Evolutionary conservation across 2,888 invertebrate genomes (phyloP), one percentile per base, ranked within the genome.

Genomic region (Rhodophaea formosa): DNA sequence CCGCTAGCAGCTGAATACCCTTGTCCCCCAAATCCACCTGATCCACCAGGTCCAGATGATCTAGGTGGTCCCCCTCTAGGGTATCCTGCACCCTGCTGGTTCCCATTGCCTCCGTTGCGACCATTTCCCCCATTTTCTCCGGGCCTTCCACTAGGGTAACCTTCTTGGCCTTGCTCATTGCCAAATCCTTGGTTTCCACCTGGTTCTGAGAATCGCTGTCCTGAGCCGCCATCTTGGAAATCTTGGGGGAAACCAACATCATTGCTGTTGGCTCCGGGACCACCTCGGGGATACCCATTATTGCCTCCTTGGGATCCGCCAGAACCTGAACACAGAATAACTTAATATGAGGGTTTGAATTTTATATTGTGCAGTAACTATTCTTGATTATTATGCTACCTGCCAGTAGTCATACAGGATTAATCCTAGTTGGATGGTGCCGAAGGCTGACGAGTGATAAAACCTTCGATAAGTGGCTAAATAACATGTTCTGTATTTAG

Each of bases 271-370:
- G 59, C 60, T 7, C 66, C 66, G 53, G 65, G 67, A 54, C 60
- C 62, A 3, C 63, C 67, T 61, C 69, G 71, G 39, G 74, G 61
- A 49, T 82, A 84, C 12, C 80, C 83, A 67, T 79, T 79, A 30
- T 69, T 72, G 10, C 76, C 71, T 8, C 69, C 68, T 45, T 72
- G 74, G 15, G 66, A 57, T 14, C 72, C 69, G 32, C 67, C 68
- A 42, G 53, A 63, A 44, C 61, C 68, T 67, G 46, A 10, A 51
- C 3, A 23, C 23, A 23, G n/a, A 39, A 39, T 12, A 39, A 39
- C 5, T 39, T 12, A 58, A 58, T 57, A 45, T 44, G 17, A 6
- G 8, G 16, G 17, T 17, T 45, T 35, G 35, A 10, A 35, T 35
- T 8, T 35, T n/a, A n/a, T n/a, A n/a, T n/a, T n/a, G n/a, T n/a